Conservation (phyloP, 2,888 invertebrate genomes). For the Theretra japonica region DNA sequence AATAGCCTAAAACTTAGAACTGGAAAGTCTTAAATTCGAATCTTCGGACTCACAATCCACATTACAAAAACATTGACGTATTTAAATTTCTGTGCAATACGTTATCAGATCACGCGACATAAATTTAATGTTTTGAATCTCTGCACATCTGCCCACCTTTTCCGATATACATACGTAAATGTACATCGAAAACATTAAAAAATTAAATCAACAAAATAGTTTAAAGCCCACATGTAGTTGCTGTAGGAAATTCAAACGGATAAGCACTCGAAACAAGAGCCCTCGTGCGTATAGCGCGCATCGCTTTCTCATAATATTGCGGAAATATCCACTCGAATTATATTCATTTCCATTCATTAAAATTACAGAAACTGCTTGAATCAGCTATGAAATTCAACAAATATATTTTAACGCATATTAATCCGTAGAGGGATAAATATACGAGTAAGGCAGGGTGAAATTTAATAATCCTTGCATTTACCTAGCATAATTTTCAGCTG, state of each 20-base stretch:
- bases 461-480: slow-evolving; percentile 21
- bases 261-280: slow-evolving; percentile 7
- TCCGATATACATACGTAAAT: too few relatives aligned
- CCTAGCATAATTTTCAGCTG: slow-evolving; percentile 17
- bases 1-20: too few relatives aligned
- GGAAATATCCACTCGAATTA: not conserved
- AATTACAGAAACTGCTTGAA: not conserved
- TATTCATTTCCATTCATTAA: slow-evolving; percentile 10
- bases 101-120: too few relatives aligned
- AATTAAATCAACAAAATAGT: not conserved
- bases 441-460: not conserved
- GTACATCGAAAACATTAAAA: not conserved
- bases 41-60: too few relatives aligned
- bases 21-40: too few relatives aligned
- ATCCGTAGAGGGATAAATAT: not conserved
- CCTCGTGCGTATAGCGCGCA: not conserved
- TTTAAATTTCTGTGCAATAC: too few relatives aligned
- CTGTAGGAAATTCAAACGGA: not conserved
- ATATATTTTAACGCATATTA: slow-evolving; percentile 9
- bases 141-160: too few relatives aligned
- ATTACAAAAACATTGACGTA: too few relatives aligned
- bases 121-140: too few relatives aligned
- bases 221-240: not conserved
- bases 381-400: not conserved
- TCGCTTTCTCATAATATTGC: slow-evolving; percentile 5